A percentile compares a stretch with the other conserved stretches of the same genome.
These are phyloP conservation scores for Astyanax mexicanus DNA, from an alignment of 2,797 vertebrate genomes.

Conservation along the genomic window DNA sequence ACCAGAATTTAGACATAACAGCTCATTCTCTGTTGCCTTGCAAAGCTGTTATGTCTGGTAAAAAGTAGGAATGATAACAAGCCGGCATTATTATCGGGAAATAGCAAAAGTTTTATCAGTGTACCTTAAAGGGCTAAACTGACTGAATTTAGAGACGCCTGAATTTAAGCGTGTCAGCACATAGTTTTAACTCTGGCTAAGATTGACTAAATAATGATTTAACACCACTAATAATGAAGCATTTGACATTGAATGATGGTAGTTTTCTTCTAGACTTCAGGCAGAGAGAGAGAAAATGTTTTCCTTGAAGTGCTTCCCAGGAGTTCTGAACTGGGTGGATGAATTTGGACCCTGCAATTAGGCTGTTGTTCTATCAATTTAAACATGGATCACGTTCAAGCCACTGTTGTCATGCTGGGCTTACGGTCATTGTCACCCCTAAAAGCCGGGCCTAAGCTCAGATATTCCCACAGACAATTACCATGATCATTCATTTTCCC, in stretches of 20 bases:
- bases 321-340: slow-evolving; percentile 36
- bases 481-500: slow-evolving; percentile 20
- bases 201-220: slow-evolving; percentile 10
- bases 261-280: slow-evolving; percentile 4
- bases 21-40: slow-evolving; percentile 49
- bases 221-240: slow-evolving; percentile 7
- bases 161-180: background rate
- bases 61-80: slow-evolving; percentile 42
- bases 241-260: slow-evolving; percentile 19
- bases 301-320: slow-evolving; percentile 40
- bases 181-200: background rate
- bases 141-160: background rate
- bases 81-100: background rate
- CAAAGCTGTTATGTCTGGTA: slow-evolving; percentile 59
- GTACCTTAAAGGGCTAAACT: background rate
- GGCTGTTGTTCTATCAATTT: slow-evolving; percentile 38
- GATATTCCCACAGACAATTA: background rate
- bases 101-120: background rate
- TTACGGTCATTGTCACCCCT: slow-evolving; percentile 44
- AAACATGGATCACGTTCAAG: slow-evolving; percentile 20
- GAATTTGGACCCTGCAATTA: slow-evolving; percentile 42
- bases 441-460: slow-evolving; percentile 13
- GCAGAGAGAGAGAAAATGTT: slow-evolving; percentile 32
- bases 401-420: slow-evolving; percentile 21
- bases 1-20: slow-evolving; percentile 58